Base-by-base conservation (phyloP, 2,888 invertebrate species). In the Oxyteleia sp. region DNA sequence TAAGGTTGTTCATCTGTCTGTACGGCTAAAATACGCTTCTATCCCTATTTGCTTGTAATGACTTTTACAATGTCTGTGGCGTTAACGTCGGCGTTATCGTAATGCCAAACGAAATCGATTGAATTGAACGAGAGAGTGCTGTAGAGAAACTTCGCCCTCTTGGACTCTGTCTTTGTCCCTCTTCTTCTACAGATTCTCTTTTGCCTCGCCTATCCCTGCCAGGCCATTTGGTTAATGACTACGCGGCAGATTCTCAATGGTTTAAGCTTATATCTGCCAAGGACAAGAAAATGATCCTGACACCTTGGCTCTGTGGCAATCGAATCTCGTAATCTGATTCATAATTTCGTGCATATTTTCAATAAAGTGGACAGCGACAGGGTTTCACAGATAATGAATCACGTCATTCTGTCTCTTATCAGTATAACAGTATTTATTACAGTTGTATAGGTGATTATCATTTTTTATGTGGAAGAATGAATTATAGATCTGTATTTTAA, bases 201-300 rank as follows among this genome's bases (percentile, higher is more conserved):
- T 74, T 66, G 64, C 80, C 45, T 80, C 69, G 64, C 76, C 69
- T 72, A 78, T 74, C 81, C 83, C 81, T 82, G 79, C 81, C 79
- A 79, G 75, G 72, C 85, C 79, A 85, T 85, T 85, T 82, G 78
- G 85, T 83, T 85, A 85, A 85, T 85, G 85, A 85, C 83, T 83
- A 76, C 85, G 83, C 78, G 83, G 78, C 83, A 83, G 83, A 85
- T 83, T 85, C 83, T 83, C 85, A 78, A 85, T 79, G 81, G 83
- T 84, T 78, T 64, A 80, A 82, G 83, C 81, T 83, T 83, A 79
- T 82, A 85, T 82, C 82, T 74, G 57, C 69, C 66, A 74, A 74
- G 80, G 80, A 80, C 83, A 81, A 81, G 85, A 85, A 85, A 85
- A 83, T 85, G 85, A 82, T 85, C 79, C 79, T 75, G 79, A 82